A percentile compares a stretch with the other conserved stretches of the same genome.
These are phyloP conservation scores for Agrilus planipennis DNA, from an alignment of 1,140 invertebrate species.

Conservation along the genomic window DNA sequence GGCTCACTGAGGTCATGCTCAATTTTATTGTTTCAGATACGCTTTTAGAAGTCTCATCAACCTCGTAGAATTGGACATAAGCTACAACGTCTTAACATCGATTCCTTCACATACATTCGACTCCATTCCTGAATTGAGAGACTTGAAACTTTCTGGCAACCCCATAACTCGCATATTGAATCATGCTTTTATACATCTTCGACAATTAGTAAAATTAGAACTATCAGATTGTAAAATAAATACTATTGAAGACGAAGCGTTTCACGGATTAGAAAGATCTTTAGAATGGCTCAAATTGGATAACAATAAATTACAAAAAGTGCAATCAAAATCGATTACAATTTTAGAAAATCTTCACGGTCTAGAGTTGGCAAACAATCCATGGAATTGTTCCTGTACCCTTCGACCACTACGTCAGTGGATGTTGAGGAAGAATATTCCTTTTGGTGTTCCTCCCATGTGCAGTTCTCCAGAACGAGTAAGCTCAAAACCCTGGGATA, in stretches of 20 bases:
- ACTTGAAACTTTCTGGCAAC: constrained; percentile 60
- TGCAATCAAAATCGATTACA: constrained; percentile 50
- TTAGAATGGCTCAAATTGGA: constrained; percentile 66
- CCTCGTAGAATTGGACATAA: constrained; percentile 66
- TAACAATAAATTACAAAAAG: constrained; percentile 54
- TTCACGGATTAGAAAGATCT: constrained; percentile 54
- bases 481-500: constrained; percentile 54
- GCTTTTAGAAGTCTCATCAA: constrained; percentile 60
- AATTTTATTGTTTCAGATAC: no score
- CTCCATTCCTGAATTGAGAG: constrained; percentile 58
- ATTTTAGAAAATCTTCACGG: constrained; percentile 57
- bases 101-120: constrained; percentile 60
- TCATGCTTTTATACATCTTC: constrained; percentile 54
- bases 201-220: constrained; percentile 59
- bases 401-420: constrained; percentile 61
- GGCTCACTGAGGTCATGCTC: no score
- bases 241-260: constrained; percentile 53
- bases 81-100: constrained; percentile 51
- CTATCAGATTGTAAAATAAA: constrained; percentile 55
- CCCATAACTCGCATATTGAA: constrained; percentile 54
- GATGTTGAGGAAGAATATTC: constrained; percentile 66
- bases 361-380: constrained; percentile 61
- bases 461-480: constrained; percentile 52
- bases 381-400: constrained; percentile 70
- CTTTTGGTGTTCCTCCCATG: constrained; percentile 52